Percentiles rank a stretch among this genome's conserved stretches.
Conservation (phyloP, 2,888 invertebrate species). For the Athripsodes cinereus region DNA sequence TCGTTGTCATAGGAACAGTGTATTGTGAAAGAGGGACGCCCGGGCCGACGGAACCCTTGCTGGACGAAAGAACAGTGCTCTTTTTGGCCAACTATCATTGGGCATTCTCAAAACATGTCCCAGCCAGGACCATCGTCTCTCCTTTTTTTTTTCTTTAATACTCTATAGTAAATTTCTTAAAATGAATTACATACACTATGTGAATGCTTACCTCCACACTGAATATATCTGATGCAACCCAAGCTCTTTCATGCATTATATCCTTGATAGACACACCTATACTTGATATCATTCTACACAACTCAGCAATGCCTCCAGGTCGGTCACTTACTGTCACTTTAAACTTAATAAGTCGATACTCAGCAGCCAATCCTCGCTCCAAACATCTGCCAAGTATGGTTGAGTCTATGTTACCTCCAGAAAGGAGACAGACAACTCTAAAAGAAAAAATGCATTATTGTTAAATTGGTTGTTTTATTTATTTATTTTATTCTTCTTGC, state of each 20-base stretch:
- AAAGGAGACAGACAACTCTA: constrained; percentile 78
- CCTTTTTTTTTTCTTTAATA: no score
- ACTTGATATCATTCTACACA: constrained; percentile 67
- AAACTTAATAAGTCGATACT: constrained; percentile 62
- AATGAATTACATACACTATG: no score
- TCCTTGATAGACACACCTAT: constrained; percentile 90
- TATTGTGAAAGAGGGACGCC: no score
- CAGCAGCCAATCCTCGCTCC: constrained; percentile 83
- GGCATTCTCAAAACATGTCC: no score
- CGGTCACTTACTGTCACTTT: constrained; percentile 69
- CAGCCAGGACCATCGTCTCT: no score
- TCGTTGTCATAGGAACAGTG: no score
- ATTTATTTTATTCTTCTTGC: no score
- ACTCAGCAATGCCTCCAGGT: constrained; percentile 82
- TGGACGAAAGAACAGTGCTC: no score
- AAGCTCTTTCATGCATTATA: constrained; percentile 92
- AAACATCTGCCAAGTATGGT: constrained; percentile 83
- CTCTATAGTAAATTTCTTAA: no score
- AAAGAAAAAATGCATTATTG: constrained; percentile 28
- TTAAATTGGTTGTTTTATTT: background rate
- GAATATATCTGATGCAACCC: constrained; percentile 87
- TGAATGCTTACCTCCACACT: constrained; percentile 56
- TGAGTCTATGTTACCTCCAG: constrained; percentile 90
- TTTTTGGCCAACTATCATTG: no score
- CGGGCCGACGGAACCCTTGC: no score